phyloP scores from a whole-genome alignment of 2,797 vertebrate genomes.

The Mastacembelus armatus region DNA sequence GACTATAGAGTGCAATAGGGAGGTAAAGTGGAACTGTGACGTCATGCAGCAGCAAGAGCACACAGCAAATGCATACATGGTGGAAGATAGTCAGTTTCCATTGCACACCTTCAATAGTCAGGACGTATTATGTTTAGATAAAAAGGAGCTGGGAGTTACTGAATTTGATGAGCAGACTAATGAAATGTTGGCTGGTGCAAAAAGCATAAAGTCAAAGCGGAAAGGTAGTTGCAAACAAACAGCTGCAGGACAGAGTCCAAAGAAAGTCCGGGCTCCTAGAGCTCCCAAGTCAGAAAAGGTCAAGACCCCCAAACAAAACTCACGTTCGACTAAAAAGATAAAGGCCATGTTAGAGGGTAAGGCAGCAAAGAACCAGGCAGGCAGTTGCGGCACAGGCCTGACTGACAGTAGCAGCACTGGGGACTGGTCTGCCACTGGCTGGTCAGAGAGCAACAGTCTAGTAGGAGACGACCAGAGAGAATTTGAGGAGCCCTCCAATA shows the following conservation, averaged over 20 bases:
- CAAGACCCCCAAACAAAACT: constrained; percentile 91
- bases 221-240: constrained; percentile 92
- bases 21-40: constrained; percentile 94
- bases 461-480: constrained; percentile 96
- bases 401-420: constrained; percentile 83
- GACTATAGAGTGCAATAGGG: constrained; percentile 85
- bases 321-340: constrained; percentile 93
- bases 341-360: constrained; percentile 89
- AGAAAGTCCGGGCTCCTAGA: constrained; percentile 93
- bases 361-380: constrained; percentile 87
- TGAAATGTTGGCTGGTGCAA: constrained; percentile 86
- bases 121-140: constrained; percentile 88
- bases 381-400: constrained; percentile 80
- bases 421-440: constrained; percentile 88
- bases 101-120: constrained; percentile 95
- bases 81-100: constrained; percentile 93
- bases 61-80: constrained; percentile 86
- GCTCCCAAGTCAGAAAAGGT: constrained; percentile 92
- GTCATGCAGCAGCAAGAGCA: constrained; percentile 90
- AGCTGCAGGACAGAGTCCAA: constrained; percentile 88
- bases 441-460: constrained; percentile 90
- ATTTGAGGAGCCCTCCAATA: constrained; percentile 99
- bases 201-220: constrained; percentile 94
- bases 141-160: constrained; percentile 86
- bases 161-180: constrained; percentile 90